Percentiles rank a stretch among this genome's conserved stretches.
Conservation (phyloP, 2,888 invertebrate genomes). For the Pecten maximus region DNA sequence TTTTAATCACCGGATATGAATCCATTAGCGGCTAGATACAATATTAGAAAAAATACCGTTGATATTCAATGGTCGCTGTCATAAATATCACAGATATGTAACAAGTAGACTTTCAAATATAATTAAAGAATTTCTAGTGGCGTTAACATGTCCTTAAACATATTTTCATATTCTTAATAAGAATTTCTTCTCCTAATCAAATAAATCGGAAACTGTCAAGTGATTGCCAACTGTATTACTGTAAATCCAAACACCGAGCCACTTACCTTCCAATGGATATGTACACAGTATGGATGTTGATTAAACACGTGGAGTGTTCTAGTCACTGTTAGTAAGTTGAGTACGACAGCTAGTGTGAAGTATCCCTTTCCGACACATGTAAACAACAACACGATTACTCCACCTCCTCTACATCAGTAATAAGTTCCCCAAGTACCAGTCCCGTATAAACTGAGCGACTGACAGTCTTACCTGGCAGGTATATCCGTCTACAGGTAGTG, state of each 20-base stretch:
- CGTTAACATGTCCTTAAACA: neutral
- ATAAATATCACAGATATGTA: neutral
- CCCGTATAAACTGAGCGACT: conserved; percentile 14
- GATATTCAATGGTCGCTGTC: neutral
- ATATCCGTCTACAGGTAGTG: neutral
- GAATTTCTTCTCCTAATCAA: neutral
- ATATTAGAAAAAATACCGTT: neutral
- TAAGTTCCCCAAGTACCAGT: conserved; percentile 5
- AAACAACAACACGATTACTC: conserved; percentile 30
- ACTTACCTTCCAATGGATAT: conserved; percentile 3
- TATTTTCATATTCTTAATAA: conserved; percentile 16
- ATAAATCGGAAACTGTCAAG: conserved; percentile 25
- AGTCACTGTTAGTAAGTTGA: neutral
- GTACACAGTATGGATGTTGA: conserved; percentile 18
- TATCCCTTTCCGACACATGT: neutral
- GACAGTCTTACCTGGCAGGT: conserved; percentile 24
- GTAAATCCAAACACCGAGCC: neutral
- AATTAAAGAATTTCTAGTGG: neutral
- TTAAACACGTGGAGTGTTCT: conserved; percentile 17
- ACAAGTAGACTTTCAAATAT: neutral
- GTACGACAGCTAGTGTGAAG: neutral
- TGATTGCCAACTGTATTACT: neutral
- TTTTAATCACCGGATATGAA: neutral
- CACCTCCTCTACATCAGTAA: neutral
- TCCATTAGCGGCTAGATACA: neutral